Percentiles rank a stretch among this genome's conserved stretches.
Evolutionary conservation across 1,140 invertebrate genomes (phyloP).

Genomic region (Bicyclus anynana): DNA sequence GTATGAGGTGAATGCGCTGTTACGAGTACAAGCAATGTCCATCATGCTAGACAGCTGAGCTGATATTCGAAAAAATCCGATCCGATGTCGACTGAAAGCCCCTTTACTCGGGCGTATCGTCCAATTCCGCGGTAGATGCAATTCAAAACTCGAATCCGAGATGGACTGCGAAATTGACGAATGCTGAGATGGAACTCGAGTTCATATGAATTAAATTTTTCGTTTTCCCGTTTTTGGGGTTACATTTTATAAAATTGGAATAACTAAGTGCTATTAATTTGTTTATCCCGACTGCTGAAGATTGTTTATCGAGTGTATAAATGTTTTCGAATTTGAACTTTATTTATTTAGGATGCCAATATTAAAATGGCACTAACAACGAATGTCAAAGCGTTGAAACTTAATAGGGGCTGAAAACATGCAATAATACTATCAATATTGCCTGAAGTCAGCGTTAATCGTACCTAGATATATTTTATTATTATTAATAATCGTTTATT

Average conservation of each 20-base stretch:
- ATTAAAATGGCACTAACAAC: no score
- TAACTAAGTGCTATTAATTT: background rate
- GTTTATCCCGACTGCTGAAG: no score
- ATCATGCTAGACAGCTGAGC: background rate
- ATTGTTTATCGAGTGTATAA: no score
- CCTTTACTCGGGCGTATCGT: slow-evolving; percentile 19
- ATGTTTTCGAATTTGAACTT: no score
- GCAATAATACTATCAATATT: no score
- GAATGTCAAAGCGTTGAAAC: no score
- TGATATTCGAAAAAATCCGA: slow-evolving; percentile 15
- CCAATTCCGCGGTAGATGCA: slow-evolving; percentile 26
- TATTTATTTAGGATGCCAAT: no score
- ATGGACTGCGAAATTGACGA: slow-evolving; percentile 32
- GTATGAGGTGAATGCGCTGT: background rate
- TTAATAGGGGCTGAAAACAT: no score
- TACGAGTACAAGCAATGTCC: background rate
- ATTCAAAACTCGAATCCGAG: slow-evolving; percentile 29
- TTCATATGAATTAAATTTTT: slow-evolving; percentile 21
- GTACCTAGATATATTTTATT: no score
- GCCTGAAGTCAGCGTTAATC: no score
- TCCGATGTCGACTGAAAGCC: slow-evolving; percentile 15
- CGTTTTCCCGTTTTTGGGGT: background rate
- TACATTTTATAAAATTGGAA: background rate
- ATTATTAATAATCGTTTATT: no score
- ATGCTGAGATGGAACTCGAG: slow-evolving; percentile 23